Evolutionary conservation across 2,113 vertebrate species (phyloP), one percentile per base, ranked within the genome.

Genomic region (Herpetotheres cachinnans): DNA sequence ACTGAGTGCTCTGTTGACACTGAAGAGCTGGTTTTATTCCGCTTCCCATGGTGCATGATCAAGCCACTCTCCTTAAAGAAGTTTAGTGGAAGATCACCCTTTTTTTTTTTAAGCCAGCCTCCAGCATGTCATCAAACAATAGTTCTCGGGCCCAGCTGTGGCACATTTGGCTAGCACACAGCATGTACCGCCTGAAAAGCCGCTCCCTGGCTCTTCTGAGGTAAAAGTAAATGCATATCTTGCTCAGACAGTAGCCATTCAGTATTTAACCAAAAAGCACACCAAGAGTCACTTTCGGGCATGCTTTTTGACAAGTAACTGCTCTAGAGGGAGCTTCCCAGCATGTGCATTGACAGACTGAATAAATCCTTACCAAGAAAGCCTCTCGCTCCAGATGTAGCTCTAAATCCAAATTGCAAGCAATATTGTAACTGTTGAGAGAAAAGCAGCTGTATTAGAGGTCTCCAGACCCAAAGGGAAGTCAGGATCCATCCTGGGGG

Each of bases 1-100:
- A 79, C 67, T 38, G 50, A 93, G 70, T 55, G 62, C 46, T 95
- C 82, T 61, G 88, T 86, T 93, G 83, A 91, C 91, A 95, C 50
- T 77, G 59, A 89, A 71, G 73, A 76, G 40, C 56, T 93, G 81
- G 2, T 88, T 94, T 86, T 38, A 88, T 91, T 66, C 50, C 80
- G 30, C 74, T 90, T 96, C 89, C 71, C 42, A 32, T 71, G 47
- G 67, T 70, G 67, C 50, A 26, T 15, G 38, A 82, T 66, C 70
- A 91, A 97, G 56, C 30, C 54, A 50, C 44, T 36, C 58, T 95
- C 38, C 50, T 91, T 54, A 55, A 63, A 77, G 38, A 42, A 69
- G 86, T 71, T 59, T 25, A 84, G 44, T 22, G 38, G 63, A 95
- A 79, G 77, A 93, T 56, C n/a, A 71, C 8, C 42, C 8, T 40